These are phyloP conservation scores for Pitangus sulphuratus DNA, from an alignment of 2,797 vertebrate species.

Conservation along the genomic window DNA sequence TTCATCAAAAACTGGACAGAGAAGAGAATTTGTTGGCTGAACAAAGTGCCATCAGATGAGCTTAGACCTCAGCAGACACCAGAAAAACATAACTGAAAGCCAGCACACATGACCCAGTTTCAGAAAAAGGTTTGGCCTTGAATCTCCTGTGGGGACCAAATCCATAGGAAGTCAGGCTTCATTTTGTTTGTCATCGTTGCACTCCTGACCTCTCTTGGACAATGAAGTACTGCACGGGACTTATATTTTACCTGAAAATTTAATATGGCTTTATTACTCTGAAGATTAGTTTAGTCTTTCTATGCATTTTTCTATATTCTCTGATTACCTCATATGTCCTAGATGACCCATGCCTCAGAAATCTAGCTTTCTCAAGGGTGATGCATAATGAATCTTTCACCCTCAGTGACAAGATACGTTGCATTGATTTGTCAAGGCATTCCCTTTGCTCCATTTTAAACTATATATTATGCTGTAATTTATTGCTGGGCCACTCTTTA, in stretches of 20 bases:
- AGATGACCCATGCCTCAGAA: slow-evolving; percentile 2
- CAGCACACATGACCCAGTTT: neutral
- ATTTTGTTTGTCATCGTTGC: neutral
- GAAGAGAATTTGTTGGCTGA: neutral
- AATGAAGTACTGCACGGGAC: neutral
- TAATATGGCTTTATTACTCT: neutral
- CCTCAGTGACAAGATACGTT: neutral
- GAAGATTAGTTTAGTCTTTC: slow-evolving; percentile 19
- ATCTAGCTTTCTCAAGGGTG: neutral
- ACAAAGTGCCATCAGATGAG: neutral
- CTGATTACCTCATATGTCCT: slow-evolving; percentile 28
- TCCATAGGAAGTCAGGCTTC: neutral
- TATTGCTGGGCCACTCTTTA: neutral
- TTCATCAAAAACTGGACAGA: neutral
- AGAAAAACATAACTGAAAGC: neutral
- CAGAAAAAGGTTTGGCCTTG: neutral
- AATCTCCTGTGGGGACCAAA: neutral
- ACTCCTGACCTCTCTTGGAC: neutral
- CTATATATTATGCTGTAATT: slow-evolving; percentile 30
- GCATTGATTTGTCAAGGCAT: slow-evolving; percentile 21
- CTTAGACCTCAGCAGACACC: neutral
- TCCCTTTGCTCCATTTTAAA: slow-evolving; percentile 10
- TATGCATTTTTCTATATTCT: neutral
- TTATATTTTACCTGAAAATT: neutral
- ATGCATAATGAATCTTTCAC: slow-evolving; percentile 26